Evolutionary conservation across 2,113 vertebrate species (phyloP), one percentile per base, ranked within the genome.

Genomic region (Caloenas nicobarica): DNA sequence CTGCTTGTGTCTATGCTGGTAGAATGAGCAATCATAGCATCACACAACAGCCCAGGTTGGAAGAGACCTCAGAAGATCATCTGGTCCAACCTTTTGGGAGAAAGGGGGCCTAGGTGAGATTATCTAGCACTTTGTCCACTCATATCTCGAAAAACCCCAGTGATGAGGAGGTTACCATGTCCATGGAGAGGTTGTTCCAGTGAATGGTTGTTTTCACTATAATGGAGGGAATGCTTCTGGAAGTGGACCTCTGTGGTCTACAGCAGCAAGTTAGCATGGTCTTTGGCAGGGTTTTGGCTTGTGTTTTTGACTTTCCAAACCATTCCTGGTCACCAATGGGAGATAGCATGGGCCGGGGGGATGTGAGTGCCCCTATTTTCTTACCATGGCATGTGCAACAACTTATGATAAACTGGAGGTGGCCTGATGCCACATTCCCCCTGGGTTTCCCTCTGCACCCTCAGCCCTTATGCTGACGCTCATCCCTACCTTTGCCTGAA

Each of bases 401-500:
- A 4, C 2, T 28, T 10, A 14, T 9, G 11, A 70, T 61, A 33
- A 0, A 0, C 5, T 0, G 1, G 42, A 58, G 50, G 28, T 10
- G 36, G 2, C 40, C 61, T 56, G 40, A 11, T 29, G 53, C 19
- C 40, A 29, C 0, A 0, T 21, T 46, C 14, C 6, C 17, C 64
- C 24, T 7, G 10, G 5, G 1, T 4, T 21, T 10, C 16, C 61
- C n/a, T 53, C 51, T 24, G 13, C 36, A 13, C 16, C 13, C 16
- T 21, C 34, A 36, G 10, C 33, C 46, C 26, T 34, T 11, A 1
- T 5, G 13, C 29, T 46, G 44, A 9, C 10, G 3, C 11, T 14
- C 42, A 8, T 2, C 53, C 91, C 87, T 91, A 99, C 99, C 99
- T 98, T 7, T 97, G 97, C 93, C 99, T 98, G 97, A 99, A 98